These are phyloP conservation scores for Aradophagus sp. DNA, from an alignment of 1,140 invertebrate genomes.

Conservation along the genomic window DNA sequence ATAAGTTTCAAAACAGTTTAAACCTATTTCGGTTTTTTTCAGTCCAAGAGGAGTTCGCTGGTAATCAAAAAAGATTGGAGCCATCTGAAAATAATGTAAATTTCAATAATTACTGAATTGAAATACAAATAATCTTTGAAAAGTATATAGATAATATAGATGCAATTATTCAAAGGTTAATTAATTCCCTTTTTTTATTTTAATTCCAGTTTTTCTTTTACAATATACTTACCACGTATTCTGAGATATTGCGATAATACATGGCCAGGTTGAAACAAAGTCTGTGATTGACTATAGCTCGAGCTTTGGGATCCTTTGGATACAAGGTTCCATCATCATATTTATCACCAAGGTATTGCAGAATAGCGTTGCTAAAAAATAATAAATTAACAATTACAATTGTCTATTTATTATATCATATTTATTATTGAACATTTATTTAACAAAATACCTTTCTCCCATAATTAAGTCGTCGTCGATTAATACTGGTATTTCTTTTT, in stretches of 20 bases:
- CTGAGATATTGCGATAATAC: slow-evolving; percentile 82
- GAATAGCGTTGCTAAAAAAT: slow-evolving; percentile 79
- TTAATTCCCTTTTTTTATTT: too few relatives aligned
- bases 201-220: neutral
- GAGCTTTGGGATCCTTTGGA: slow-evolving; percentile 79
- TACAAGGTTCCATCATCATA: slow-evolving; percentile 81
- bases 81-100: slow-evolving; percentile 74
- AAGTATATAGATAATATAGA: neutral
- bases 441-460: slow-evolving; percentile 78
- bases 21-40: slow-evolving; percentile 80
- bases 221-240: slow-evolving; percentile 77
- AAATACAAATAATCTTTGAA: neutral
- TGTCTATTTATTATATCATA: slow-evolving; percentile 3
- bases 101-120: neutral
- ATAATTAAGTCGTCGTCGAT: slow-evolving; percentile 83
- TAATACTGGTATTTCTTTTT: slow-evolving; percentile 86
- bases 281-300: slow-evolving; percentile 84
- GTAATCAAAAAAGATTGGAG: slow-evolving; percentile 84
- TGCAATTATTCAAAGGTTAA: neutral
- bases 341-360: slow-evolving; percentile 84
- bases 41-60: slow-evolving; percentile 78
- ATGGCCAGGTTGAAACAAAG: slow-evolving; percentile 84
- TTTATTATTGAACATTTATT: slow-evolving; percentile 9
- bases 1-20: slow-evolving; percentile 82
- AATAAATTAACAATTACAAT: slow-evolving; percentile 5